Conservation (phyloP, 2,113 vertebrate genomes). For the Macroglossus sobrinus region DNA sequence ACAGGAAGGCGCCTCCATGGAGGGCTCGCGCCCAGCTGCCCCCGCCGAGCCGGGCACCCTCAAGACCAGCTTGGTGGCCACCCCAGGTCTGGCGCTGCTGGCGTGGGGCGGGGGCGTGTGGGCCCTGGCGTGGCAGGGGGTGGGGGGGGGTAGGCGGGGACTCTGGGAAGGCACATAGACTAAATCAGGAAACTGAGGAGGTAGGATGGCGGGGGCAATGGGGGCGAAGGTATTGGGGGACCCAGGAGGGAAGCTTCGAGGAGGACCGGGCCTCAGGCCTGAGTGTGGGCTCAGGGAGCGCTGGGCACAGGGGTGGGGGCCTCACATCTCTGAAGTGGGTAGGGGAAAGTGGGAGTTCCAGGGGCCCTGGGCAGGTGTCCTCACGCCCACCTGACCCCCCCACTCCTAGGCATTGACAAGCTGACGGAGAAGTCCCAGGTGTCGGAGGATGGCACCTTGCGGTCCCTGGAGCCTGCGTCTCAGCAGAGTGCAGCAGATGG, state of each 20-base stretch:
- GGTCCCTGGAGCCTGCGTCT: slow-evolving; percentile 86
- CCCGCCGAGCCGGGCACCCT: slow-evolving; percentile 96
- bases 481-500: slow-evolving; percentile 77
- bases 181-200: neutral
- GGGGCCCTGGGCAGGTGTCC: neutral
- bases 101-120: neutral
- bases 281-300: neutral
- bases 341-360: neutral
- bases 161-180: no score
- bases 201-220: neutral
- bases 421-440: slow-evolving; percentile 98
- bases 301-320: neutral
- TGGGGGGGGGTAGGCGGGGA: neutral
- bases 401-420: slow-evolving; percentile 92
- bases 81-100: slow-evolving; percentile 86
- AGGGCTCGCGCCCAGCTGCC: slow-evolving; percentile 94
- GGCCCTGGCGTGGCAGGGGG: neutral
- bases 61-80: slow-evolving; percentile 94
- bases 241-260: no score
- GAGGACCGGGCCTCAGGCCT: neutral
- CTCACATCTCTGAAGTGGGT: neutral
- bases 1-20: slow-evolving; percentile 95
- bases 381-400: neutral
- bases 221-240: neutral
- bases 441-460: slow-evolving; percentile 96